Percentiles rank a stretch among this genome's conserved stretches.
phyloP scores from a whole-genome alignment of 2,113 vertebrate species.

The Anolis carolinensis region DNA sequence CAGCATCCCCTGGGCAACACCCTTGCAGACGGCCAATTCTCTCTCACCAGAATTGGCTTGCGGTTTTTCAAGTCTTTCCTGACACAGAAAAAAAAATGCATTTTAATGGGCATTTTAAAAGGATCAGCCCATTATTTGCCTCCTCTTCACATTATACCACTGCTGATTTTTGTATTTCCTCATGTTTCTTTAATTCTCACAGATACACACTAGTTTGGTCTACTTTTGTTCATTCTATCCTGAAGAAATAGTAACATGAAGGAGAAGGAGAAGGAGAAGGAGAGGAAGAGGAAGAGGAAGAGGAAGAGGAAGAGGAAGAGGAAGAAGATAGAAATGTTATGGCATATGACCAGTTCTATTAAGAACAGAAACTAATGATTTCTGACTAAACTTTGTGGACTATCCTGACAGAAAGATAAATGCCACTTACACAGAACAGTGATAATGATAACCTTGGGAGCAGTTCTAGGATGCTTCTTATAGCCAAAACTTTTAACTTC shows the following conservation, averaged over 20 bases:
- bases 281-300: neutral
- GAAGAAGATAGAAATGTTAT: neutral
- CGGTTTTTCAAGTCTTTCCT: no score
- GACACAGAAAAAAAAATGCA: no score
- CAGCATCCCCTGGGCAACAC: no score
- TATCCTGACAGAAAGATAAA: conserved; percentile 17
- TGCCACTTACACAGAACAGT: neutral
- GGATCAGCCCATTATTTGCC: neutral
- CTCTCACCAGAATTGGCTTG: no score
- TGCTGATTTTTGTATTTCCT: neutral
- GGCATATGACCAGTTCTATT: neutral
- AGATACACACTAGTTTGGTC: neutral
- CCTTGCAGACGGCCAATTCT: no score
- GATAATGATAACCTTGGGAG: conserved; percentile 29
- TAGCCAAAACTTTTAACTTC: neutral
- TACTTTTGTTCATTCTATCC: neutral
- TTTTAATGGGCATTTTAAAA: neutral
- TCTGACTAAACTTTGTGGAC: conserved; percentile 19
- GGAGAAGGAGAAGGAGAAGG: neutral
- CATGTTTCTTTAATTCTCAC: neutral
- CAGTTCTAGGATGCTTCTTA: neutral
- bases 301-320: no score
- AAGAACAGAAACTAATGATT: neutral
- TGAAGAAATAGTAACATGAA: neutral
- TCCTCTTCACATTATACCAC: neutral